Conservation (phyloP, 1,140 invertebrate species). For the Harpegnathos saltator region DNA sequence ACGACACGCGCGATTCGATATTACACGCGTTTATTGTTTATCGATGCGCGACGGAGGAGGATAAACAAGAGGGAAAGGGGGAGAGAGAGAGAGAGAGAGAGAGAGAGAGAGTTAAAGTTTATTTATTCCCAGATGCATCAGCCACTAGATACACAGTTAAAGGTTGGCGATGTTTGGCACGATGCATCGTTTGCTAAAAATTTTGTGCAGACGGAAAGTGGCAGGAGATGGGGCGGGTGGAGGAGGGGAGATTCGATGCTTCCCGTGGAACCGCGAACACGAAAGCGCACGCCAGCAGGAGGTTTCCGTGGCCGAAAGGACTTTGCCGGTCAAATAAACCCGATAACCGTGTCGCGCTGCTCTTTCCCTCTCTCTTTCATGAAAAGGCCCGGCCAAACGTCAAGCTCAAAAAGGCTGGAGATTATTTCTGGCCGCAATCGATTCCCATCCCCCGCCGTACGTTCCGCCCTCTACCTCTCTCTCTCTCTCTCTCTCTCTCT, state of each 20-base stretch:
- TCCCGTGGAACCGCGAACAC: slow-evolving; percentile 7
- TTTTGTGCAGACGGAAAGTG: no score
- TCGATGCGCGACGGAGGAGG: not conserved
- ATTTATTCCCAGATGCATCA: no score
- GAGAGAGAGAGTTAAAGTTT: no score
- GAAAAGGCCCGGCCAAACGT: slow-evolving; percentile 41
- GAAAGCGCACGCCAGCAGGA: not conserved
- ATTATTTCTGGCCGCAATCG: slow-evolving; percentile 64
- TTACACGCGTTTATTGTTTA: slow-evolving; percentile 51
- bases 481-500: not conserved
- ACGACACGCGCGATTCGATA: slow-evolving; percentile 20
- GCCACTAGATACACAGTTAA: no score
- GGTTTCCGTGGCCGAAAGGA: slow-evolving; percentile 31
- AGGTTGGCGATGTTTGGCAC: no score
- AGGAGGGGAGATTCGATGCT: no score
- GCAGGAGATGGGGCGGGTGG: no score
- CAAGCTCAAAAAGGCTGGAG: slow-evolving; percentile 45
- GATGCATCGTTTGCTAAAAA: no score
- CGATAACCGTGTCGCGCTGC: slow-evolving; percentile 41
- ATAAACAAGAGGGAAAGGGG: not conserved
- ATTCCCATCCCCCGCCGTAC: slow-evolving; percentile 48
- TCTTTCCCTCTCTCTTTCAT: not conserved
- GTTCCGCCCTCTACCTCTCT: not conserved
- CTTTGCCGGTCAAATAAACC: slow-evolving; percentile 44
- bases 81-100: no score